Conservation (phyloP, 2,888 invertebrate genomes). For the Drosophila siamana region DNA sequence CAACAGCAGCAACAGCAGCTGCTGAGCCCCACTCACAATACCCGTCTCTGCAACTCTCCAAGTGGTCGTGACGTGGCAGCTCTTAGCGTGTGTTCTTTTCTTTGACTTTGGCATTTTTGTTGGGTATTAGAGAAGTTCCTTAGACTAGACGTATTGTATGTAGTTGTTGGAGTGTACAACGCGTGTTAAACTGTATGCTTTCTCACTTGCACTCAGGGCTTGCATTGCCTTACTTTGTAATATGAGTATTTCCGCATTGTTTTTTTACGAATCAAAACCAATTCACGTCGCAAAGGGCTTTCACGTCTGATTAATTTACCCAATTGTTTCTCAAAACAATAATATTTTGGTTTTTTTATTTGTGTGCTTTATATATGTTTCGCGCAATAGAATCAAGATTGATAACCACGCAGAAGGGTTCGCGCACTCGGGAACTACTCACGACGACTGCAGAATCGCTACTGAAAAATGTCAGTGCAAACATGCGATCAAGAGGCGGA, state of each 20-base stretch:
- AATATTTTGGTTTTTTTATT: slow-evolving; percentile 33
- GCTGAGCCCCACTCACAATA: slow-evolving; percentile 11
- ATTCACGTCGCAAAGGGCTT: slow-evolving; percentile 37
- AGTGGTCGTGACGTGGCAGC: slow-evolving; percentile 20
- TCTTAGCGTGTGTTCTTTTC: slow-evolving; percentile 25
- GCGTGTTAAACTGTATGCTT: slow-evolving; percentile 6
- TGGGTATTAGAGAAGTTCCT: neutral
- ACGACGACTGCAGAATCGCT: slow-evolving; percentile 74
- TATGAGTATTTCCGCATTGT: slow-evolving; percentile 31
- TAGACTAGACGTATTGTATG: neutral
- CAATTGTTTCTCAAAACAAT: slow-evolving; percentile 5
- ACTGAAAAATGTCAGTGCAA: slow-evolving; percentile 58
- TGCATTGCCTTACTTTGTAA: slow-evolving; percentile 12
- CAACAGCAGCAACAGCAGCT: slow-evolving; percentile 26
- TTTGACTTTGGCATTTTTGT: slow-evolving; percentile 47
- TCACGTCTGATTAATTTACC: slow-evolving; percentile 69
- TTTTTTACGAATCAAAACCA: slow-evolving; percentile 29
- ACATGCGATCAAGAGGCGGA: slow-evolving; percentile 57
- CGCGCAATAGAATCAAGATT: slow-evolving; percentile 29
- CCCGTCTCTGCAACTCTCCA: slow-evolving; percentile 13
- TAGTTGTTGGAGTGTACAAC: neutral
- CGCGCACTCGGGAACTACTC: slow-evolving; percentile 62
- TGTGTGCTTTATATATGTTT: slow-evolving; percentile 28
- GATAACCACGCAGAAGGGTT: slow-evolving; percentile 2
- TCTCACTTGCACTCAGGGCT: slow-evolving; percentile 20